Percentiles rank a stretch among this genome's conserved stretches.
These are phyloP conservation scores for Molorchus minor DNA, from an alignment of 2,888 invertebrate genomes.

Conservation along the genomic window DNA sequence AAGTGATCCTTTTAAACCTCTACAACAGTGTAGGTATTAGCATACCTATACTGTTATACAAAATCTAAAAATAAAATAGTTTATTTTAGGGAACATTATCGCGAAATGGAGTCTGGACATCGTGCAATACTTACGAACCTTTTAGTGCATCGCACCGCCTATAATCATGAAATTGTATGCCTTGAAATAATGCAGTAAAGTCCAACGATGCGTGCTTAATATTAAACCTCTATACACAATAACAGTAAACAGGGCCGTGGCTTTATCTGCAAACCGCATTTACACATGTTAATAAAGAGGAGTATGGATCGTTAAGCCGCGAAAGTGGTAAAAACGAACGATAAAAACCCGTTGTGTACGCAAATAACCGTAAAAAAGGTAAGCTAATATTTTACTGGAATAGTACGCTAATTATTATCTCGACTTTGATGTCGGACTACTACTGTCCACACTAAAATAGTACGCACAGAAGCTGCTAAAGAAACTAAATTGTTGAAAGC, in stretches of 20 bases:
- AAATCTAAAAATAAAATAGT: too few relatives aligned
- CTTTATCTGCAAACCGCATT: slow-evolving; percentile 29
- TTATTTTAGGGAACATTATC: too few relatives aligned
- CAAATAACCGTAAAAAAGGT: too few relatives aligned
- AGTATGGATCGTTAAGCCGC: slow-evolving; percentile 22
- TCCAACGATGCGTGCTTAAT: slow-evolving; percentile 29
- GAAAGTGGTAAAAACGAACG: slow-evolving; percentile 13
- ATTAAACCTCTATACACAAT: slow-evolving; percentile 29
- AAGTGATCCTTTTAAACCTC: background rate
- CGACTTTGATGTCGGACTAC: too few relatives aligned
- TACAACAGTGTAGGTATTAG: background rate
- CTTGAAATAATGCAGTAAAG: slow-evolving; percentile 24
- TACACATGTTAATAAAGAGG: slow-evolving; percentile 28
- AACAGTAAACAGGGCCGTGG: slow-evolving; percentile 25
- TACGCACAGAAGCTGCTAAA: too few relatives aligned
- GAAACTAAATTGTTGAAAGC: too few relatives aligned
- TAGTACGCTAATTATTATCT: too few relatives aligned
- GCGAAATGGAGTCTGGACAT: background rate
- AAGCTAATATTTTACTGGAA: too few relatives aligned
- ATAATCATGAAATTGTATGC: slow-evolving; percentile 17
- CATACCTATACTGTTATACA: too few relatives aligned
- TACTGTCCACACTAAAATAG: too few relatives aligned
- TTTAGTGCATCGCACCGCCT: background rate
- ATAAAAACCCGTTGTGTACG: too few relatives aligned
- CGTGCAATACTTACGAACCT: background rate